Percentiles rank a stretch among this genome's conserved stretches.
Conservation (phyloP, 2,113 vertebrate genomes). For the Scytalopus superciliaris region DNA sequence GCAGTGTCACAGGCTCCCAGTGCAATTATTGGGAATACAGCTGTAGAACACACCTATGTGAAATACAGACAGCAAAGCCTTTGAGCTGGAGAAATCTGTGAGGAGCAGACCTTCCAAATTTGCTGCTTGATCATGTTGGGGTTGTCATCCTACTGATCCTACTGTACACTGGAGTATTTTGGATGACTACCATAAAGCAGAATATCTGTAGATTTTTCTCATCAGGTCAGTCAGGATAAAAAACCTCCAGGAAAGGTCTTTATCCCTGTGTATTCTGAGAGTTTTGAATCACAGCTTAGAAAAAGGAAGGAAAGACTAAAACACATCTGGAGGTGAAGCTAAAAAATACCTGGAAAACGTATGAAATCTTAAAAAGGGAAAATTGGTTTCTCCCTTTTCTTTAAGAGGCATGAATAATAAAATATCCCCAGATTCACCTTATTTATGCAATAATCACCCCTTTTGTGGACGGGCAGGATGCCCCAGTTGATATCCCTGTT, state of each 20-base stretch:
- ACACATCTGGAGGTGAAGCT: neutral
- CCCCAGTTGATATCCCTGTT: neutral
- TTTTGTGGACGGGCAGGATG: neutral
- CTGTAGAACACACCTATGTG: neutral
- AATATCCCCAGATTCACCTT: neutral
- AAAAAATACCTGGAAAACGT: neutral
- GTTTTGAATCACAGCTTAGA: neutral
- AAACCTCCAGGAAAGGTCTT: neutral
- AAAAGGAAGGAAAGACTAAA: neutral
- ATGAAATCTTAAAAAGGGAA: neutral
- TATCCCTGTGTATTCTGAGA: neutral
- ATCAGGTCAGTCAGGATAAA: neutral
- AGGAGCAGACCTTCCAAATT: neutral
- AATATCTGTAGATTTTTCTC: neutral
- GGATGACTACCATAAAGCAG: neutral
- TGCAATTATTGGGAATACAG: neutral
- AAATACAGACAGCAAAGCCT: neutral
- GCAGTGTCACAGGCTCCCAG: neutral
- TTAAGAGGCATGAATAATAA: neutral
- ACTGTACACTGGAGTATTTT: fast-evolving
- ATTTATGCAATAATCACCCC: neutral
- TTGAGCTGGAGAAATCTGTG: neutral
- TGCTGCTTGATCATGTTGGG: neutral
- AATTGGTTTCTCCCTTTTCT: neutral
- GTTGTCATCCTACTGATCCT: neutral